Base-by-base conservation (phyloP, 2,797 vertebrate species). In the Arrhamphus sclerolepis region DNA sequence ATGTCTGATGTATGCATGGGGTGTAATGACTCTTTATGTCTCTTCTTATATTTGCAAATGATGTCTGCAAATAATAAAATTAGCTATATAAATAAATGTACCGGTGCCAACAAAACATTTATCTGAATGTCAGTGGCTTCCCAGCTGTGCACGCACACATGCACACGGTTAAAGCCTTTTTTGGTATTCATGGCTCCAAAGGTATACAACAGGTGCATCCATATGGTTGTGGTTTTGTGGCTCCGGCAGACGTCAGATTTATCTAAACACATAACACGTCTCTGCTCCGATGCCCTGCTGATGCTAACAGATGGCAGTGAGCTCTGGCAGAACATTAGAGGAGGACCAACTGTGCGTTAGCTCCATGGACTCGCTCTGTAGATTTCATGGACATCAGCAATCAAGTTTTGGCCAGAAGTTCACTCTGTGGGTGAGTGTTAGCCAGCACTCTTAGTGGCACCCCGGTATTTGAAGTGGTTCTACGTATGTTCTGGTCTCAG, bases 241-340 rank as follows among this genome's bases (percentile, higher is more conserved):
- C 58, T 48, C 58, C 46, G 65, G 59, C 59, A 66, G 75, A 70
- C 62, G 34, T 18, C 2, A 56, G 61, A 42, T 49, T 44, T 49
- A 55, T 58, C 53, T 55, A 43, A 62, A 68, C 47, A 72, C 50
- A 26, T 26, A 66, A 29, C 62, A 34, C 66, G 44, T 71, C 34
- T 14, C 29, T 52, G 54, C 22, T 57, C 51, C 52, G 41, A 41
- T 26, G 42, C 20, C 80, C 64, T 76, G 65, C 55, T 80, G 69
- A 61, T 58, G 62, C 62, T n/a, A 49, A 50, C 81, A 85, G 83
- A 87, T 83, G 84, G 86, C 65, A 55, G 49, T 1, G 0, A 6
- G 41, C 9, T 49, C 51, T 82, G 84, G 72, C 75, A 70, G 61
- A 18, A 73, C 58, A 79, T 65, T 53, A 72, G 53, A 67, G 11